Evolutionary conservation across 2,888 invertebrate genomes (phyloP).

Genomic region (Dorcus hopei): DNA sequence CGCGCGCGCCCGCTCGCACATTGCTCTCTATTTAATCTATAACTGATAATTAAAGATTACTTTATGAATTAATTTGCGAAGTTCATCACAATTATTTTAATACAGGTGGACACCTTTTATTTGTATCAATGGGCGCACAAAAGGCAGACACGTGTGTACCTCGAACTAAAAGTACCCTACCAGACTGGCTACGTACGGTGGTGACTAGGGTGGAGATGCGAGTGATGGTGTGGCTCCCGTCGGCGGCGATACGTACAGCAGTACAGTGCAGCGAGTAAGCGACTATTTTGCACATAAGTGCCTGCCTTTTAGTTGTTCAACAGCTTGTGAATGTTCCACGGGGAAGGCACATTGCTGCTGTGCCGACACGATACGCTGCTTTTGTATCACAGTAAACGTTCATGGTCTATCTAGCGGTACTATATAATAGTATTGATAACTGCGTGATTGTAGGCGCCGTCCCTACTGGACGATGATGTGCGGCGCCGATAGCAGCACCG

Average conservation of each 20-base stretch:
- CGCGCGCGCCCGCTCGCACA: too few species aligned
- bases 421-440: constrained; percentile 31
- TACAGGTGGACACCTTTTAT: constrained; percentile 49
- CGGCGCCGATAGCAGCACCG: constrained; percentile 87
- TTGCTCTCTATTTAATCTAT: constrained; percentile 43
- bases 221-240: constrained; percentile 24
- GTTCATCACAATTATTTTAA: constrained; percentile 51
- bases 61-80: constrained; percentile 49
- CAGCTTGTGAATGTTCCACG: constrained; percentile 48
- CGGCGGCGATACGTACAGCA: constrained; percentile 24
- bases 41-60: constrained; percentile 46
- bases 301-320: constrained; percentile 49
- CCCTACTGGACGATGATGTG: constrained; percentile 90
- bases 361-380: constrained; percentile 47
- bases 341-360: constrained; percentile 48
- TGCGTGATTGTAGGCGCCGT: constrained; percentile 26
- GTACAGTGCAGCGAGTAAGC: constrained; percentile 21
- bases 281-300: constrained; percentile 43
- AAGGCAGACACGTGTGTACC: constrained; percentile 51
- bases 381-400: constrained; percentile 50
- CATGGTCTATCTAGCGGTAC: constrained; percentile 36
- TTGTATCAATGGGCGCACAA: constrained; percentile 50
- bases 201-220: constrained; percentile 24
- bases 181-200: constrained; percentile 25
- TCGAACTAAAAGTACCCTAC: constrained; percentile 22